A percentile compares a stretch with the other conserved stretches of the same genome.
These are phyloP conservation scores for Drosophila nr. medialis DNA, from an alignment of 2,888 invertebrate genomes.

Conservation along the genomic window DNA sequence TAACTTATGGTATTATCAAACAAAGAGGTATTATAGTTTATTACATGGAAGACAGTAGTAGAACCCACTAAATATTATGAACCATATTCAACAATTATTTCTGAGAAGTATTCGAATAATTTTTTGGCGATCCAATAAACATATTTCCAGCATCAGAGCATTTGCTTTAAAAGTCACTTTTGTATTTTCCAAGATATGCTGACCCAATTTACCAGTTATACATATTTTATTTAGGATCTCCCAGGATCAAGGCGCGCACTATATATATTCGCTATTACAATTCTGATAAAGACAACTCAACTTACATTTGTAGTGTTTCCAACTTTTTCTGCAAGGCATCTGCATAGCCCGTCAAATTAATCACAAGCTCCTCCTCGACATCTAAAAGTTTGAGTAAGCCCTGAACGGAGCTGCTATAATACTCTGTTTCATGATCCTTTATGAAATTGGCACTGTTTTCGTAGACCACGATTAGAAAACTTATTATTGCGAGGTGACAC, in stretches of 20 bases:
- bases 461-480: background rate
- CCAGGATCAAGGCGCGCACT: background rate
- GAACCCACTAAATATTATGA: background rate
- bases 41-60: background rate
- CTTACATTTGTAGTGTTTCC: constrained; percentile 43
- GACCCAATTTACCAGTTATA: background rate
- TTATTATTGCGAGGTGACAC: background rate
- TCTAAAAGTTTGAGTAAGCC: constrained; percentile 34
- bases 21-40: background rate
- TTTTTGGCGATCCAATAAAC: too few species aligned
- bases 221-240: background rate
- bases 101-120: background rate
- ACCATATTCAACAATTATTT: background rate
- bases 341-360: constrained; percentile 25
- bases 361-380: constrained; percentile 46
- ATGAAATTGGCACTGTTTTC: background rate
- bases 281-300: background rate
- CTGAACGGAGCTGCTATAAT: constrained; percentile 39
- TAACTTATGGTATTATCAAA: constrained; percentile 31
- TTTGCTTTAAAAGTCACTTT: background rate
- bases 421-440: accelerated
- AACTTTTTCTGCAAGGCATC: constrained; percentile 43
- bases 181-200: background rate
- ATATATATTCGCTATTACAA: background rate
- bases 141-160: background rate